These are phyloP conservation scores for Halcyon smyrnensis DNA, from an alignment of 2,797 vertebrate genomes.

Conservation along the genomic window DNA sequence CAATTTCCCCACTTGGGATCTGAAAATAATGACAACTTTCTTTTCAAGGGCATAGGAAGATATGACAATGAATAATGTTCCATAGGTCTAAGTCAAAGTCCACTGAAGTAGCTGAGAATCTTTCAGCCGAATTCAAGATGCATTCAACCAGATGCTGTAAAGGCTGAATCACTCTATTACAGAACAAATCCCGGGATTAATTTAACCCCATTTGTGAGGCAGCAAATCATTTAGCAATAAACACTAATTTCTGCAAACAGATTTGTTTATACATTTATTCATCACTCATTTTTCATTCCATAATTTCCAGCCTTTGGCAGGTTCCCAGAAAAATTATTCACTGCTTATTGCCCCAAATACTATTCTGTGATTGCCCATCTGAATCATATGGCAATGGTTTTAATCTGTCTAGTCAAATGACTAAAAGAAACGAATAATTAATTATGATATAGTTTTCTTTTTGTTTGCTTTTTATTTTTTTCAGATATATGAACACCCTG, in stretches of 20 bases:
- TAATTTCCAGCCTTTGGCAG: not conserved
- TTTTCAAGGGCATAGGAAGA: not conserved
- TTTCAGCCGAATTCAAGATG: not conserved
- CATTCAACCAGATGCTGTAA: not conserved
- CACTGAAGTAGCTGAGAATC: not conserved
- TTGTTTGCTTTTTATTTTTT: not conserved
- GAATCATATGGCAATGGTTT: not conserved
- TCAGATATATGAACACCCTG: not conserved
- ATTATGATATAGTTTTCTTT: fast-evolving
- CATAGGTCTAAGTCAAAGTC: not conserved
- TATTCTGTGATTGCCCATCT: not conserved
- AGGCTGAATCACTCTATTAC: not conserved
- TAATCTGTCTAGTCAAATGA: not conserved
- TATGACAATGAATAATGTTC: not conserved
- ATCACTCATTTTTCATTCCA: not conserved
- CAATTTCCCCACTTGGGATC: not conserved
- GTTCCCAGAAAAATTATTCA: not conserved
- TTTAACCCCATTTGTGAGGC: not conserved
- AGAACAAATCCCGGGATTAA: not conserved
- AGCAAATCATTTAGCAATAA: not conserved
- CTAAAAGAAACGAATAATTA: not conserved
- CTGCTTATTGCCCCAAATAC: not conserved
- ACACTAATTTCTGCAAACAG: conserved; percentile 13
- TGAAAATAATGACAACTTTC: not conserved
- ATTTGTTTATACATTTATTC: conserved; percentile 32